A percentile compares a stretch with the other conserved stretches of the same genome.
These are phyloP conservation scores for Sternarchorhynchus goeldii DNA, from an alignment of 2,797 vertebrate genomes.

Conservation along the genomic window DNA sequence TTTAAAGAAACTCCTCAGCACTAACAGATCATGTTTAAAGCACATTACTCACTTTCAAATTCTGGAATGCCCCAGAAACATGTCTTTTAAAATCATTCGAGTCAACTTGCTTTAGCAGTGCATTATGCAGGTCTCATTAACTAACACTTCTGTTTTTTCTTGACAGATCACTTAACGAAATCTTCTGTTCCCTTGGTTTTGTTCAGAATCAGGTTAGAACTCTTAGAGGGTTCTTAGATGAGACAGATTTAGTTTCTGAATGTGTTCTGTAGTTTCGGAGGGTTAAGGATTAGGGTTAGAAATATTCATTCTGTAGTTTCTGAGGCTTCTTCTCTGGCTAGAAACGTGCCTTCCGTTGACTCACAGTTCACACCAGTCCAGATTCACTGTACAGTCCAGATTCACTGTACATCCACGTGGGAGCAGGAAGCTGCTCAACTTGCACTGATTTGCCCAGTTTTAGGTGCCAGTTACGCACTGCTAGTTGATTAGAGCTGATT, in stretches of 20 bases:
- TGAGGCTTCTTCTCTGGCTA: neutral
- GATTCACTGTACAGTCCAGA: conserved; percentile 1
- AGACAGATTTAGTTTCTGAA: neutral
- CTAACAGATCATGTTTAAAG: neutral
- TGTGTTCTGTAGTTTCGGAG: conserved; percentile 6
- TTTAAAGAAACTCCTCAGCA: conserved; percentile 23
- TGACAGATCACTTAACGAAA: neutral
- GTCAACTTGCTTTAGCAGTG: neutral
- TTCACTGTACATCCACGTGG: neutral
- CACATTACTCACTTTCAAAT: neutral
- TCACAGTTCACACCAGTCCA: neutral
- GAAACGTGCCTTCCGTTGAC: neutral
- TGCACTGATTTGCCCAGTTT: neutral
- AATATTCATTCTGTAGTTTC: neutral
- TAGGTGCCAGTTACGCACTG: neutral
- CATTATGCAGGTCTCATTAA: neutral
- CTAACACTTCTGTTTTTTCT: neutral
- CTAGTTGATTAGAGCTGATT: neutral
- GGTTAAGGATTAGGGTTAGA: too few species aligned
- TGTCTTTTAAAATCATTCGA: neutral
- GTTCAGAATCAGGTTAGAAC: neutral
- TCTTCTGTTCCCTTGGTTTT: neutral
- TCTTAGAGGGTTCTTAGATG: neutral
- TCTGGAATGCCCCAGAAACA: neutral
- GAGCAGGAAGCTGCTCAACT: conserved; percentile 7